A percentile compares a stretch with the other conserved stretches of the same genome.
Conservation (phyloP, 1,140 invertebrate genomes). For the Geopemphigus sp. region DNA sequence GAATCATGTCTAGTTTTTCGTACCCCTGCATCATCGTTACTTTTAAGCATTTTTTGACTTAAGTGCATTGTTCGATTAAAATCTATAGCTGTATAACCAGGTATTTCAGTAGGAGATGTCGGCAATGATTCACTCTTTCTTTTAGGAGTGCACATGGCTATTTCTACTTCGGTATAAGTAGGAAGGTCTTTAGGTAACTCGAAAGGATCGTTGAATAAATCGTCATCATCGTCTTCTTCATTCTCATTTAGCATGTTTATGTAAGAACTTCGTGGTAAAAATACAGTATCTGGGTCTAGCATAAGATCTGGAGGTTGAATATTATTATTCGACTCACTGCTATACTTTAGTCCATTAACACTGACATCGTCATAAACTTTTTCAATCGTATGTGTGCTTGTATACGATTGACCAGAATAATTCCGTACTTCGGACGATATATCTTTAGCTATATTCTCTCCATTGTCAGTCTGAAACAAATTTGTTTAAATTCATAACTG, state of each 20-base stretch:
- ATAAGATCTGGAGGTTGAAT: slow-evolving; percentile 38
- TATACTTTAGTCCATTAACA: not conserved
- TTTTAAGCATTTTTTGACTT: slow-evolving; percentile 61
- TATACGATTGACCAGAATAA: slow-evolving; percentile 42
- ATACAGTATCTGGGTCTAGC: slow-evolving; percentile 31
- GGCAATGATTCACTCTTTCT: slow-evolving; percentile 56
- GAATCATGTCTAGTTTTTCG: slow-evolving; percentile 68
- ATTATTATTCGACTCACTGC: slow-evolving; percentile 18
- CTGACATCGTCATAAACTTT: slow-evolving; percentile 46
- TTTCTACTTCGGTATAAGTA: slow-evolving; percentile 53
- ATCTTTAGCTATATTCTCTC: slow-evolving; percentile 1
- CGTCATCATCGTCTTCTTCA: slow-evolving; percentile 10
- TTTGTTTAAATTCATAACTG: no score
- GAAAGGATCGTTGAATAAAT: slow-evolving; percentile 20
- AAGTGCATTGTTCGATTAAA: slow-evolving; percentile 88
- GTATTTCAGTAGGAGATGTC: slow-evolving; percentile 60
- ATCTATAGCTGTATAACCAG: slow-evolving; percentile 87
- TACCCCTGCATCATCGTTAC: slow-evolving; percentile 61
- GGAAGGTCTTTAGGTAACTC: slow-evolving; percentile 65
- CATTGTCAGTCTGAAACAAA: slow-evolving; percentile 34
- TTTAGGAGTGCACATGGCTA: slow-evolving; percentile 55
- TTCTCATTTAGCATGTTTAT: not conserved
- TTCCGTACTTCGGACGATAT: slow-evolving; percentile 23
- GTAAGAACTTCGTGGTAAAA: slow-evolving; percentile 2
- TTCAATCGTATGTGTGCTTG: slow-evolving; percentile 39